Percentiles rank a stretch among this genome's conserved stretches.
phyloP scores from a whole-genome alignment of 2,797 vertebrate genomes.

The Sylvilagus floridanus region DNA sequence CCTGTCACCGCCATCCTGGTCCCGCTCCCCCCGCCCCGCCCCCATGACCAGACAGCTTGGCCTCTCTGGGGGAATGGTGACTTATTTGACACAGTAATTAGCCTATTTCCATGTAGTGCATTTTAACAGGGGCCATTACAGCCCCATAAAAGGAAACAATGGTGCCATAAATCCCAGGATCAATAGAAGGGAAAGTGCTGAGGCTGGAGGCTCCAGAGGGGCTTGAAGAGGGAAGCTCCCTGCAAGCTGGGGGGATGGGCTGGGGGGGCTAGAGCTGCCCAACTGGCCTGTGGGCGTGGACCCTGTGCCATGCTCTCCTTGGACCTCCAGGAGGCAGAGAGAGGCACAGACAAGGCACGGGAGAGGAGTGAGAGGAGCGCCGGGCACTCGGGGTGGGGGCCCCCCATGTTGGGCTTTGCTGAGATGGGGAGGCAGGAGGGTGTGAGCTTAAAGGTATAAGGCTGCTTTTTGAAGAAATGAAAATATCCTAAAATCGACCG shows the following conservation, averaged over 20 bases:
- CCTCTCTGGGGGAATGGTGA: slow-evolving; percentile 54
- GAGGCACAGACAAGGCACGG: neutral
- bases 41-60: neutral
- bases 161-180: slow-evolving; percentile 76
- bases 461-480: neutral
- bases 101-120: slow-evolving; percentile 78
- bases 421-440: neutral
- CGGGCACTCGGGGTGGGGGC: too few species aligned
- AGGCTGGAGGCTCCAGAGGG: slow-evolving; percentile 32
- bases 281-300: neutral
- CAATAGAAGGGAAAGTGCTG: slow-evolving; percentile 64
- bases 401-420: too few species aligned
- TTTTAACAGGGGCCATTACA: slow-evolving; percentile 80
- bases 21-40: neutral
- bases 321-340: neutral
- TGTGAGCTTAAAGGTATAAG: neutral
- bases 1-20: neutral
- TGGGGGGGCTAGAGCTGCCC: neutral
- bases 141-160: slow-evolving; percentile 77
- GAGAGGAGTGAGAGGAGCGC: too few species aligned
- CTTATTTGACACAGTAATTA: slow-evolving; percentile 82
- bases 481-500: neutral
- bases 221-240: neutral
- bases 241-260: neutral
- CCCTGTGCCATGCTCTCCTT: neutral